Evolutionary conservation across 2,888 invertebrate species (phyloP).

Genomic region (Penaeus monodon): DNA sequence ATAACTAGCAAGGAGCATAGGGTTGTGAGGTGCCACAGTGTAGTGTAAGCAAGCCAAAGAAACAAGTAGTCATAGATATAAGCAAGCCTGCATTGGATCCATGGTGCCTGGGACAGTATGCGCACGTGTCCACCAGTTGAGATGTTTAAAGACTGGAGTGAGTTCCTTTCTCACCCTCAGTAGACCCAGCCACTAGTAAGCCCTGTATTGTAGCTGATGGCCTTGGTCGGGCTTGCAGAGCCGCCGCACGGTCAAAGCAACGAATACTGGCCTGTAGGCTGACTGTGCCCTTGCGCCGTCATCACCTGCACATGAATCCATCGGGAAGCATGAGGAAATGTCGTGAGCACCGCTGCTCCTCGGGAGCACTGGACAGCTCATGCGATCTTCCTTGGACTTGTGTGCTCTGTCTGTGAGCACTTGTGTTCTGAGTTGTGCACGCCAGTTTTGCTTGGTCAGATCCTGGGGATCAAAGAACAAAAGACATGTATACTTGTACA

Average conservation of each 20-base stretch:
- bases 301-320: conserved; percentile 1
- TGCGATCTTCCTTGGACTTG: conserved; percentile 13
- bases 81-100: conserved; percentile 58
- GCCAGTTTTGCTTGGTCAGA: conserved; percentile 36
- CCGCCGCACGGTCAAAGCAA: neutral
- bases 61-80: conserved; percentile 65
- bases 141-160: conserved; percentile 17
- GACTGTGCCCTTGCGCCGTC: neutral
- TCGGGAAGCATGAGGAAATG: conserved; percentile 7
- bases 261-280: conserved; percentile 13
- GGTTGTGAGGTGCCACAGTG: conserved; percentile 63
- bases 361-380: conserved; percentile 5
- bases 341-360: neutral
- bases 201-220: neutral
- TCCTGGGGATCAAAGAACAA: conserved; percentile 54
- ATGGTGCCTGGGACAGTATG: conserved; percentile 43
- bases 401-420: conserved; percentile 28
- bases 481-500: conserved; percentile 62
- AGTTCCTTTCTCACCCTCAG: conserved; percentile 20
- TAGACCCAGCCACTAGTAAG: conserved; percentile 3
- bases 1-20: conserved; percentile 44
- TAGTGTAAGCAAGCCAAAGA: conserved; percentile 65
- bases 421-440: conserved; percentile 32
- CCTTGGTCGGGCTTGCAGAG: neutral
- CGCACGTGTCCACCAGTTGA: conserved; percentile 18